A percentile compares a stretch with the other conserved stretches of the same genome.
These are phyloP conservation scores for Amphipyra berbera DNA, from an alignment of 2,888 invertebrate species.

Conservation along the genomic window DNA sequence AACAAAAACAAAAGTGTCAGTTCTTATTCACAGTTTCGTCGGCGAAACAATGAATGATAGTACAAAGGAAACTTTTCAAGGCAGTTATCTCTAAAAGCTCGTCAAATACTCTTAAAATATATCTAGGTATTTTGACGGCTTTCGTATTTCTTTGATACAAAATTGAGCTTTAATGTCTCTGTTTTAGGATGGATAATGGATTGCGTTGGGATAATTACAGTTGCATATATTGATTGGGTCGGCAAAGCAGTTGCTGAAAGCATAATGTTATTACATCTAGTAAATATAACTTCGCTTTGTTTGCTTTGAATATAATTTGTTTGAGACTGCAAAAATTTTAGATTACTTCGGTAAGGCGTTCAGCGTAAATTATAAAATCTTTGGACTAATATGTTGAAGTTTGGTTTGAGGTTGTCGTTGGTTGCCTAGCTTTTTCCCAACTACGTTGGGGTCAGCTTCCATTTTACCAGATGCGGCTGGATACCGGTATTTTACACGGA, in stretches of 20 bases:
- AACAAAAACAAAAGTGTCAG: constrained; percentile 71
- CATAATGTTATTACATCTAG: constrained; percentile 57
- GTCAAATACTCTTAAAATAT: constrained; percentile 82
- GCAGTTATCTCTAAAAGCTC: constrained; percentile 84
- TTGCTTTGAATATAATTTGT: constrained; percentile 37
- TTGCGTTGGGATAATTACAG: constrained; percentile 14
- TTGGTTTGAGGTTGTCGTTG: too few relatives aligned
- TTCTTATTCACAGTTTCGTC: constrained; percentile 69
- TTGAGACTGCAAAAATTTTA: constrained; percentile 21
- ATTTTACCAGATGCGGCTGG: too few relatives aligned
- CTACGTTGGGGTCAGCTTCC: too few relatives aligned
- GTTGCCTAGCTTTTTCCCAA: too few relatives aligned
- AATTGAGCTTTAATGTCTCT: constrained; percentile 58
- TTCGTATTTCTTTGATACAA: constrained; percentile 42
- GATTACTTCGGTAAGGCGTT: constrained; percentile 13
- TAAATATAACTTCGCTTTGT: constrained; percentile 61
- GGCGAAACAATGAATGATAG: constrained; percentile 82
- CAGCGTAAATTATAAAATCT: not conserved
- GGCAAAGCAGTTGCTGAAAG: constrained; percentile 43
- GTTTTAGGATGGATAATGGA: constrained; percentile 52
- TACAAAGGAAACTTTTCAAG: constrained; percentile 83
- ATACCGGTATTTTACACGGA: too few relatives aligned
- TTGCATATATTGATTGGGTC: constrained; percentile 50
- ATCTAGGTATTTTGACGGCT: constrained; percentile 68
- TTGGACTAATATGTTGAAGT: not conserved